Base-by-base conservation (phyloP, 2,888 invertebrate genomes). In the Pheosia gnoma region DNA sequence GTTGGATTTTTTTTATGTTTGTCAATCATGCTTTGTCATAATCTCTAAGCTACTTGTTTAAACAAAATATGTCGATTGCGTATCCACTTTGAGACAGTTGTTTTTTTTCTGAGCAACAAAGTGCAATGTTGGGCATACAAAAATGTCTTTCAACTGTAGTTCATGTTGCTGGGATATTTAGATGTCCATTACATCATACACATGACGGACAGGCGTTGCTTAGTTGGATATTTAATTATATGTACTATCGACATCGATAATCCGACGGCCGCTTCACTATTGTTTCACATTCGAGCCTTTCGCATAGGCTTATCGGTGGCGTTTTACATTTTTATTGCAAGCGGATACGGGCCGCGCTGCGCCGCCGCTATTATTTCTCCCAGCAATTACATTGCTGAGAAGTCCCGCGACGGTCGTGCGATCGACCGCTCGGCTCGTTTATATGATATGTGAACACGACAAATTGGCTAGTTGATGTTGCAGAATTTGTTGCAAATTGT, bases 251-350 rank as follows among this genome's bases (percentile, higher is more conserved):
- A 74, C 64, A 72, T 75, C 72, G 74, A 70, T 62, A 66, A 11
- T 57, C 39, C n/a, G 39, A 4, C 11, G 11, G 25, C 60, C 61
- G 62, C 88, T 66, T 63, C 86, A 68, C 86, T 87, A 86, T 49
- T 67, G 78, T 77, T 83, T 84, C 84, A 87, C 90, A 89, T 88
- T 88, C 82, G 89, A 89, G 87, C 88, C 89, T 87, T 89, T 87
- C 87, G 86, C 87, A 87, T 82, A 81, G 85, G 90, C 92, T 93
- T 93, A 93, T 93, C 93, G 90, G 89, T 80, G 81, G 84, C 89
- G 89, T 90, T 93, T 93, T 91, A 92, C 93, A 93, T 93, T 93
- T 93, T 92, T 93, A 93, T 92, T 93, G 91, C 92, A 84, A 91
- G 86, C 93, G 92, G 93, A 92, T 92, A 91, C 90, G 86, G 87